Base-by-base conservation (phyloP, 2,888 invertebrate species). In the Emmelina monodactyla region DNA sequence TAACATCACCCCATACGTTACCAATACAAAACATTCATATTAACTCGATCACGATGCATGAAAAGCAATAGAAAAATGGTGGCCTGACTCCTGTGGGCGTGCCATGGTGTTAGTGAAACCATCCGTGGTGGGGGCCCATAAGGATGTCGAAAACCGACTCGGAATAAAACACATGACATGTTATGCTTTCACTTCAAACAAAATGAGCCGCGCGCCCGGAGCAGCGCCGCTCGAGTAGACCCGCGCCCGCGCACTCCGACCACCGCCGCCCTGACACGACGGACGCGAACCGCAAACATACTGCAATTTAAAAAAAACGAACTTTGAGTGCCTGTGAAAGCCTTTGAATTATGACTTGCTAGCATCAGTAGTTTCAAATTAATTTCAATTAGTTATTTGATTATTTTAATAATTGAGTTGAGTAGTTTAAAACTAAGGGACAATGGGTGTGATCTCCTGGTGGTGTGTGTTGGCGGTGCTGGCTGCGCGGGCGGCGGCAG, bases 101-200 rank as follows among this genome's bases (percentile, higher is more conserved):
- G 37, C 51, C 54, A 51, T 55, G 53, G 48, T 48, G 48, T 52
- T 49, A 48, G 57, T 53, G 58, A 51, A 9, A 58, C 53, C 57
- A 22, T 33, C 3, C 39, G 42, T 32, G 59, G 67, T 64, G 69
- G 71, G 73, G 70, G 59, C 42, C 34, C 44, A 43, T 54, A 47
- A 66, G 71, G 75, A 73, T 76, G 75, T 56, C 76, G 76, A 76
- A 78, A 78, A 76, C 59, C 57, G 49, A 49, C 55, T 57, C 60
- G 56, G 60, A 72, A 75, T 78, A 76, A 67, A 76, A 75, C 66
- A 65, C 70, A 66, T 69, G 51, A 64, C 53, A 50, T 51, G 55
- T 29, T 25, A 53, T 62, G 76, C 78, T 79, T 79, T 79, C 79
- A 78, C 79, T 66, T 68, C 65, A 66, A 66, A 68, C 70, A 62